Percentiles rank a stretch among this genome's conserved stretches.
These are phyloP conservation scores for Ametastegia equiseti DNA, from an alignment of 2,888 invertebrate genomes.

Conservation along the genomic window DNA sequence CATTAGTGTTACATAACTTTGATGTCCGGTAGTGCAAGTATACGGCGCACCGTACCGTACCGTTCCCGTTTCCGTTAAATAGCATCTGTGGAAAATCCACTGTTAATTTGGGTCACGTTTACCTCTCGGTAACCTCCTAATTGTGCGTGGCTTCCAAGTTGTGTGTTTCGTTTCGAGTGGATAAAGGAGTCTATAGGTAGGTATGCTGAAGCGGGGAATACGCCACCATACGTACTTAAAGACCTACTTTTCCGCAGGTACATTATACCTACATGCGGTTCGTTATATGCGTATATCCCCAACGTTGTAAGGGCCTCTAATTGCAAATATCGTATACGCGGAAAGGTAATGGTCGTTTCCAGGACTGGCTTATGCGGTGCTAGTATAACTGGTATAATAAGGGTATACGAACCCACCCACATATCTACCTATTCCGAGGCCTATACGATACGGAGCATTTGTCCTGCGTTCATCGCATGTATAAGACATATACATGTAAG, in stretches of 20 bases:
- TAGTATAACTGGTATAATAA: constrained; percentile 22
- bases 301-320: background rate
- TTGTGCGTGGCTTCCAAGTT: constrained; percentile 34
- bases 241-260: background rate
- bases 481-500: background rate
- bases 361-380: background rate
- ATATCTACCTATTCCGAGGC: background rate
- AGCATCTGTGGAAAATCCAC: constrained; percentile 15
- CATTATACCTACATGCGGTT: background rate
- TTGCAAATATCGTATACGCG: constrained; percentile 7
- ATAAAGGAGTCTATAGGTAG: constrained; percentile 9
- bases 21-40: background rate
- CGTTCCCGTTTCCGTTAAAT: constrained; percentile 12
- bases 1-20: background rate
- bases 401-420: background rate
- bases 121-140: constrained; percentile 21
- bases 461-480: background rate
- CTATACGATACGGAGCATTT: background rate
- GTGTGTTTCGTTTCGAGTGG: constrained; percentile 21
- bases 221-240: constrained; percentile 2
- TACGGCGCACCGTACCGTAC: background rate
- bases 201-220: constrained; percentile 16
- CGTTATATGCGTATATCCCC: background rate
- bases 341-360: constrained; percentile 3
- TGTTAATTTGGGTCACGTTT: constrained; percentile 31